These are phyloP conservation scores for Sarotherodon lohbergeri DNA, from an alignment of 2,113 vertebrate species.

Conservation along the genomic window DNA sequence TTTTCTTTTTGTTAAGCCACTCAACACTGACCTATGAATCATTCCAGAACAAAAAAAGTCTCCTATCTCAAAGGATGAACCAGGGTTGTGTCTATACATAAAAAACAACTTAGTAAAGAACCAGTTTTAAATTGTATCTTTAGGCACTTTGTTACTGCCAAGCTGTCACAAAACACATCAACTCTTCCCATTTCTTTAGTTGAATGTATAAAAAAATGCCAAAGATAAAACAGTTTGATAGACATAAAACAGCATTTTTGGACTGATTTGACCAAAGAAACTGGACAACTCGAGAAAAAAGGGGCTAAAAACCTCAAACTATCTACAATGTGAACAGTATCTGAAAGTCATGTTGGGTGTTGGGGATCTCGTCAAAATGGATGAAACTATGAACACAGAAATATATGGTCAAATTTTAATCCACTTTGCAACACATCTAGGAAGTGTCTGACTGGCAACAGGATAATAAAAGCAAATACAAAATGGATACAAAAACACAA, in stretches of 20 bases:
- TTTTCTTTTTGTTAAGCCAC: neutral
- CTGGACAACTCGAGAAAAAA: neutral
- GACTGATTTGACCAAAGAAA: neutral
- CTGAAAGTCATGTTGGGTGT: neutral
- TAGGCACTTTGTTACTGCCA: neutral
- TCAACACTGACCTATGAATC: neutral
- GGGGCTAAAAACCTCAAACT: neutral
- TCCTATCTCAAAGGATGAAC: neutral
- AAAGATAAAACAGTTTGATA: neutral
- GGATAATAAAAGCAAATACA: neutral
- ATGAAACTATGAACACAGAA: neutral
- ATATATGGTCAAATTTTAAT: neutral
- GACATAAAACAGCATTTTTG: neutral
- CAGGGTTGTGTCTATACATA: neutral
- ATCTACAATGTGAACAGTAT: neutral
- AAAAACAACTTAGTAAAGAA: neutral
- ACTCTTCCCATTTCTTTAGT: neutral
- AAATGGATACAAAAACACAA: neutral
- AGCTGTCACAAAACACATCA: neutral
- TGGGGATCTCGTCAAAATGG: neutral
- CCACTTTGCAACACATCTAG: neutral
- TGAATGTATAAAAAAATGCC: neutral
- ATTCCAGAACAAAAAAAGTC: neutral
- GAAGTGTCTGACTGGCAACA: neutral
- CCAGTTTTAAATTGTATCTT: neutral